These are phyloP conservation scores for Melangyna quadrimaculata DNA, from an alignment of 2,888 invertebrate species.

Conservation along the genomic window DNA sequence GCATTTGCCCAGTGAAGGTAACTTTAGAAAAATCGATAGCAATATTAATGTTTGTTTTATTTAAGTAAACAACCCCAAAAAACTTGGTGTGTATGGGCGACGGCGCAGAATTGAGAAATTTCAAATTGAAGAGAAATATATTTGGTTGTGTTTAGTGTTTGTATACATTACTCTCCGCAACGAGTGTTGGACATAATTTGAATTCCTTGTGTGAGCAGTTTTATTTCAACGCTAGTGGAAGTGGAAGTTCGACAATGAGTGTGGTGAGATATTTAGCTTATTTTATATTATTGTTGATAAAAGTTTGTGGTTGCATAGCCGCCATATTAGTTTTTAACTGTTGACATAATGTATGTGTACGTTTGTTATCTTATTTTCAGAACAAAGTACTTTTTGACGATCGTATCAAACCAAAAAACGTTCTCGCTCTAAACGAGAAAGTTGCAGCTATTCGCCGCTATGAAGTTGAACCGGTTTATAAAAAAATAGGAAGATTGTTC, in stretches of 20 bases:
- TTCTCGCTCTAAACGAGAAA: constrained; percentile 78
- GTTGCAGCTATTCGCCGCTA: constrained; percentile 79
- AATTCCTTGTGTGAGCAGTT: constrained; percentile 40
- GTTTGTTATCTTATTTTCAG: constrained; percentile 43
- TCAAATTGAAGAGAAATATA: constrained; percentile 29
- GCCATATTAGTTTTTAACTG: not conserved
- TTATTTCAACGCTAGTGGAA: constrained; percentile 28
- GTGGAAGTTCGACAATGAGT: constrained; percentile 17
- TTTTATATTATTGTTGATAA: not conserved
- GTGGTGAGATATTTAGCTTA: constrained; percentile 34
- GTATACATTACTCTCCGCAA: constrained; percentile 52
- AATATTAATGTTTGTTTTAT: not conserved
- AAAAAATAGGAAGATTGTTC: constrained; percentile 78
- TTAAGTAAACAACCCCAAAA: not conserved
- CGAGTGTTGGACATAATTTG: constrained; percentile 21
- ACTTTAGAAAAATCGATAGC: not conserved
- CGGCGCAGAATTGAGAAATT: constrained; percentile 52
- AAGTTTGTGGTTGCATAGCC: not conserved
- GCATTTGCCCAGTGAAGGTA: constrained; percentile 42
- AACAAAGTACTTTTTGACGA: constrained; percentile 78
- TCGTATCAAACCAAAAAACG: constrained; percentile 79
- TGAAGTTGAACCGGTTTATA: constrained; percentile 78
- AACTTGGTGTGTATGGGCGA: constrained; percentile 18
- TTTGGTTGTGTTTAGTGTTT: not conserved
- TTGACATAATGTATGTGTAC: too few species aligned